Conservation (phyloP, 2,797 vertebrate genomes). For the Sebastes goodei region DNA sequence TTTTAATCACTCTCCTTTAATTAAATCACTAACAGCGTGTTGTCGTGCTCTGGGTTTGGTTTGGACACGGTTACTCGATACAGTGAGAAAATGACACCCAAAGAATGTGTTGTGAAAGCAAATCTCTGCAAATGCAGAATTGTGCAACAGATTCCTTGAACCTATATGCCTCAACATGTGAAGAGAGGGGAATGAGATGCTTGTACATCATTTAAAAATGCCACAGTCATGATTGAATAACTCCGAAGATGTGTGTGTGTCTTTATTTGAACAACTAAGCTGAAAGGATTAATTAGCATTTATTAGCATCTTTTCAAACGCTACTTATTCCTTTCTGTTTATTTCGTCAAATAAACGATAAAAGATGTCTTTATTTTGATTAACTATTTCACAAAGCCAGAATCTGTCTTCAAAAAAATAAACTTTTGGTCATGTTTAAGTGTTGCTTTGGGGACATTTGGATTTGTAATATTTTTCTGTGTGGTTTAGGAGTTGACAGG, state of each 20-base stretch:
- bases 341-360: background rate
- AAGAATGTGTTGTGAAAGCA: constrained; percentile 70
- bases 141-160: constrained; percentile 71
- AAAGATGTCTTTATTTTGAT: constrained; percentile 4
- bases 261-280: constrained; percentile 13
- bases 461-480: constrained; percentile 23
- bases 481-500: constrained; percentile 90
- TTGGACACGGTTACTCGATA: constrained; percentile 21
- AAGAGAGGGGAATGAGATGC: constrained; percentile 37
- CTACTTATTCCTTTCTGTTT: background rate
- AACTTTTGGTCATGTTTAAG: background rate
- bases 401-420: background rate
- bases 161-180: constrained; percentile 76
- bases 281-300: background rate
- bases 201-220: constrained; percentile 39
- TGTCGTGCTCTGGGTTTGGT: background rate
- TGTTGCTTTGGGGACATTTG: background rate
- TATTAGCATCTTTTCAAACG: background rate
- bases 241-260: background rate
- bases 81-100: constrained; percentile 54
- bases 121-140: constrained; percentile 60
- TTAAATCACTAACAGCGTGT: background rate
- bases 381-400: background rate
- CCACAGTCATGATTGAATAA: constrained; percentile 1
- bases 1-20: constrained; percentile 20